phyloP scores from a whole-genome alignment of 2,888 invertebrate species.

The Hyposoter didymator region DNA sequence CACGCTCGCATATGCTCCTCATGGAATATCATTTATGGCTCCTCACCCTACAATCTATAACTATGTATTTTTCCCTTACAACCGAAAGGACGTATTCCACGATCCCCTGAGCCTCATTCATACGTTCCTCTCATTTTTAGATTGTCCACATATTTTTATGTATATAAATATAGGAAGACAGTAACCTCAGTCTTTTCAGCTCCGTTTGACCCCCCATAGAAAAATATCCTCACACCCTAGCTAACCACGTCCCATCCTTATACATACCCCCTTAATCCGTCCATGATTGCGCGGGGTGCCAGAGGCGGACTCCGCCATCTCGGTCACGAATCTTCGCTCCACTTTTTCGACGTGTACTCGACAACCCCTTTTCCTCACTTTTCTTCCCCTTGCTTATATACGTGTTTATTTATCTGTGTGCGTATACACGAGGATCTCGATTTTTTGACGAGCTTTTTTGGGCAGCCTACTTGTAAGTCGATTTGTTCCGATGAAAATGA shows the following conservation, averaged over 20 bases:
- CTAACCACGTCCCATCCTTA: constrained; percentile 71
- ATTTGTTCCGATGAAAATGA: background rate
- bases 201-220: constrained; percentile 74
- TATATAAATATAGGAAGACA: constrained; percentile 11
- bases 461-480: background rate
- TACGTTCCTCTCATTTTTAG: constrained; percentile 4
- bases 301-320: constrained; percentile 62
- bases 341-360: constrained; percentile 53
- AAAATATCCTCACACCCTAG: constrained; percentile 68
- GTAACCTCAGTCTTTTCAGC: constrained; percentile 61
- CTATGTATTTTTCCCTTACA: constrained; percentile 48
- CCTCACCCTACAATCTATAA: constrained; percentile 73
- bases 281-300: constrained; percentile 80
- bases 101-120: background rate
- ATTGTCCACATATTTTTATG: background rate
- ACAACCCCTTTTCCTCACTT: constrained; percentile 56
- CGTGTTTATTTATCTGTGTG: background rate
- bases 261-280: constrained; percentile 81
- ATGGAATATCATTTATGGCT: constrained; percentile 83
- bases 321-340: constrained; percentile 67
- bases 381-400: background rate
- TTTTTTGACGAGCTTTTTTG: constrained; percentile 10
- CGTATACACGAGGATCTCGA: background rate
- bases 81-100: constrained; percentile 33
- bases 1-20: constrained; percentile 82